phyloP scores from a whole-genome alignment of 2,797 vertebrate species.

The Phoxinus dragarum region DNA sequence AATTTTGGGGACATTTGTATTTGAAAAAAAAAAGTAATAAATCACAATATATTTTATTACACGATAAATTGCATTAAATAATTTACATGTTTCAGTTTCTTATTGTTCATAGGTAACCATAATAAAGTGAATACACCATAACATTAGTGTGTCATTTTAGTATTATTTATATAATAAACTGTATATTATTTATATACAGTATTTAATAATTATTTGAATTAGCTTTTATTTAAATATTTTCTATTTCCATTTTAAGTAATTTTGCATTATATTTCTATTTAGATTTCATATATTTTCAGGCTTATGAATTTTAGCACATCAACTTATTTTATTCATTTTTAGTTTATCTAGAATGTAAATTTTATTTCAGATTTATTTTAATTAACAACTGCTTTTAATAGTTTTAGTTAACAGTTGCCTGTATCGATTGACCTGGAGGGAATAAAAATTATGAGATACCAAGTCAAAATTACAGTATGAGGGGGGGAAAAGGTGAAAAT shows the following conservation, averaged over 20 bases:
- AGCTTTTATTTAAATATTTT: too few species aligned
- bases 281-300: too few species aligned
- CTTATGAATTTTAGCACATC: too few species aligned
- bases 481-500: not conserved
- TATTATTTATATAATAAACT: not conserved
- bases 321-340: too few species aligned
- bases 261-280: not conserved
- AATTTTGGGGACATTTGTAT: not conserved
- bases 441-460: not conserved
- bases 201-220: not conserved
- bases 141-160: not conserved
- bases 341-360: not conserved
- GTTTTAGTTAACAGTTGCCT: not conserved
- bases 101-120: not conserved
- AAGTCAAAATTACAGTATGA: not conserved
- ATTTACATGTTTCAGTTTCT: not conserved
- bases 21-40: not conserved
- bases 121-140: not conserved
- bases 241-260: not conserved
- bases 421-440: not conserved
- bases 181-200: not conserved
- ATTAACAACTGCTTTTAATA: too few species aligned
- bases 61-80: not conserved
- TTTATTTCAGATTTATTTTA: not conserved
- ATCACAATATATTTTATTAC: not conserved